Percentiles rank a stretch among this genome's conserved stretches.
phyloP scores from a whole-genome alignment of 1,140 invertebrate genomes.

The Aphis craccivora region DNA sequence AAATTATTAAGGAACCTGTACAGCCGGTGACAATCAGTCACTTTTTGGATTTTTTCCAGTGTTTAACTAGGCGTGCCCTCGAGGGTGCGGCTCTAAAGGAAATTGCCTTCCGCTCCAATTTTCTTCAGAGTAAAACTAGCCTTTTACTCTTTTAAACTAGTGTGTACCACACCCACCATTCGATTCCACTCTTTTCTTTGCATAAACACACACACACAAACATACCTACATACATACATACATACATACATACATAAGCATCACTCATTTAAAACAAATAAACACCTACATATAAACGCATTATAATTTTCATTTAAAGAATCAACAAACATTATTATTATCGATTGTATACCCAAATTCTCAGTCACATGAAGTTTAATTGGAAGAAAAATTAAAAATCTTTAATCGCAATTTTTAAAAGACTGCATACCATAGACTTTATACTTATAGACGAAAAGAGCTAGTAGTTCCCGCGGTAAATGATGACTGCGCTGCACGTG shows the following conservation, averaged over 20 bases:
- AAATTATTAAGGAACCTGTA: background rate
- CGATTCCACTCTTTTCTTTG: background rate
- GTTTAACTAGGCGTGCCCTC: background rate
- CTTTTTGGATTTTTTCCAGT: background rate
- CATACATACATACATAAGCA: background rate
- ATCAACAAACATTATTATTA: background rate
- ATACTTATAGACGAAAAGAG: too few species aligned
- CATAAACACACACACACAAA: background rate
- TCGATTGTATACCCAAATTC: background rate
- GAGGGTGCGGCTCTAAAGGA: constrained; percentile 40
- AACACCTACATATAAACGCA: too few species aligned
- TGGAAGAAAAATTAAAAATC: background rate
- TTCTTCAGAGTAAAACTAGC: background rate
- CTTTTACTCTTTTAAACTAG: background rate
- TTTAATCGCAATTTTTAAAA: background rate
- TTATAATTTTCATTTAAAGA: background rate
- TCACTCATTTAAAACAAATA: too few species aligned
- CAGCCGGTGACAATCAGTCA: background rate
- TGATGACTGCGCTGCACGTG: too few species aligned
- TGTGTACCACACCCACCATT: background rate
- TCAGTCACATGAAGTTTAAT: background rate
- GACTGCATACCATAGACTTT: too few species aligned
- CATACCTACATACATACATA: background rate
- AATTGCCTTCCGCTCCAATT: constrained; percentile 39
- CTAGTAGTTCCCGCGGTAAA: too few species aligned